Evolutionary conservation across 2,888 invertebrate species (phyloP), one percentile per base, ranked within the genome.

Genomic region (Pseudococcus viburni): DNA sequence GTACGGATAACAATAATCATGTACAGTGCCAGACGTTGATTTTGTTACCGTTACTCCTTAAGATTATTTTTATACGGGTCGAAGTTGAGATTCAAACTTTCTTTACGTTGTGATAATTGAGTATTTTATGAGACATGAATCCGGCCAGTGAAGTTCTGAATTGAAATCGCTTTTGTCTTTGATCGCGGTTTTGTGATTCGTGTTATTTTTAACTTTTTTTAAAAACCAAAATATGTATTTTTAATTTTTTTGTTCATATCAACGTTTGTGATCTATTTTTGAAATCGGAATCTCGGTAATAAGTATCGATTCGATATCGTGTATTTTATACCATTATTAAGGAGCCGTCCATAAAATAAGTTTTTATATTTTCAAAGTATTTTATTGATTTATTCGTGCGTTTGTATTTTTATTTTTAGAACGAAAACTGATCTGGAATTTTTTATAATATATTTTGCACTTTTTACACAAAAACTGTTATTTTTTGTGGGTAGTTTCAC

Each of bases 11-110:
- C 73, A 73, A 73, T 12, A 73, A 73, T 73, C 73, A 73, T 26
- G 73, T 73, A 64, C 77, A 46, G 46, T 46, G 46, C 46, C 80
- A 83, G 42, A 83, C 22, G 64, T 22, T 83, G 39, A 83, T 83
- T 83, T 83, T 83, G 39, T 83, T 73, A 73, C 73, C 73, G 46
- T 83, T 83, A 83, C 80, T 4, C 42, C 0, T 46, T 33, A 83
- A 22, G 22, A 19, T 17, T 46, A 46, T 46, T 46, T 46, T 83
- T 83, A 83, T 39, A 9, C 26, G 4, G 46, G 11, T 83, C 11
- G 11, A 83, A 77, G 33, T 77, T 46, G 17, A 46, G n/a, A 42
- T 46, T 19, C 33, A 46, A 83, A 83, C 39, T 46, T 46, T 83
- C 80, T 80, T 15, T 39, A 26, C 77, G 77, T 17, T 83, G 80